Percentiles rank a stretch among this genome's conserved stretches.
Conservation (phyloP, 1,140 invertebrate genomes). For the Ephestia elutella region DNA sequence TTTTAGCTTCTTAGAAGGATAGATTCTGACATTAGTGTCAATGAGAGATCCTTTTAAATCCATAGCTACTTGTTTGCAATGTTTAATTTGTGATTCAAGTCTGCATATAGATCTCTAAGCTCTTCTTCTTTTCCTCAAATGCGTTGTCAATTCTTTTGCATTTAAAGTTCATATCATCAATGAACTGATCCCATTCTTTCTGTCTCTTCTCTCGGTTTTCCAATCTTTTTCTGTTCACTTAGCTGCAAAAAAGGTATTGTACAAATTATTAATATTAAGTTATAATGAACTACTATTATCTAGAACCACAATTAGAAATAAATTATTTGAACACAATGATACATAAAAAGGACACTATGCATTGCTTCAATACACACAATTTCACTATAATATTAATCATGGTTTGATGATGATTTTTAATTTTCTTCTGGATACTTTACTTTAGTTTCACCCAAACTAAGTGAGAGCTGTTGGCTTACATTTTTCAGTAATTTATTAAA, state of each 20-base stretch:
- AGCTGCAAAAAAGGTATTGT: constrained; percentile 34
- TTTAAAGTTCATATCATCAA: constrained; percentile 84
- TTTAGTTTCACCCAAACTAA: no score
- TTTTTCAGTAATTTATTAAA: no score
- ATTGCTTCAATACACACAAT: no score
- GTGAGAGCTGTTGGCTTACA: no score
- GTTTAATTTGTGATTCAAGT: constrained; percentile 83
- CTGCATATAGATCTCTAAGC: constrained; percentile 81
- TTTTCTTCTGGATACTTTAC: no score
- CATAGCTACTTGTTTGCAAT: constrained; percentile 74
- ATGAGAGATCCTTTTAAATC: constrained; percentile 73
- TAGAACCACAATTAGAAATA: neutral
- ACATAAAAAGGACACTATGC: no score
- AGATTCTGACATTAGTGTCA: constrained; percentile 76
- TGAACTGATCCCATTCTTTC: constrained; percentile 82
- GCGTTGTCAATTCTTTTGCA: constrained; percentile 83
- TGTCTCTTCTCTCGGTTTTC: constrained; percentile 77
- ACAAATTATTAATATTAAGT: neutral
- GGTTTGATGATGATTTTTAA: no score
- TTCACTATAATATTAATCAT: no score
- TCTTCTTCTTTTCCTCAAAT: constrained; percentile 87
- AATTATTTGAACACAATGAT: neutral
- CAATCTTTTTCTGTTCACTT: constrained; percentile 69
- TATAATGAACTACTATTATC: neutral
- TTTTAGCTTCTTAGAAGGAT: constrained; percentile 72